These are phyloP conservation scores for Tinamus major DNA, from an alignment of 2,797 vertebrate genomes.

Conservation along the genomic window DNA sequence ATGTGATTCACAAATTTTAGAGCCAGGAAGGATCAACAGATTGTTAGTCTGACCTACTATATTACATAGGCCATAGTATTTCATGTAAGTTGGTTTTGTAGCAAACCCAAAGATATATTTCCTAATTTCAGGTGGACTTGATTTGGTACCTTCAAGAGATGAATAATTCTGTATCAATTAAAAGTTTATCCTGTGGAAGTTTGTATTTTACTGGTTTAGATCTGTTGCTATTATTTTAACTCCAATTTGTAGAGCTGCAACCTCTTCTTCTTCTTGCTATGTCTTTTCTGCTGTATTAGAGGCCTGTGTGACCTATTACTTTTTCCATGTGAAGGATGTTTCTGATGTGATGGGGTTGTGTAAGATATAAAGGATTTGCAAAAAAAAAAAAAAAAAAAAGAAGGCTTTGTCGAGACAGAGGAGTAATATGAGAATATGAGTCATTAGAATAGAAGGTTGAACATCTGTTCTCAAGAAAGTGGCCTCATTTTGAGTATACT, in stretches of 20 bases:
- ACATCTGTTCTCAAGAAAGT: not conserved
- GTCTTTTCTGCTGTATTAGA: not conserved
- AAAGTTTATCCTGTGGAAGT: not conserved
- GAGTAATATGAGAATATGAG: not conserved
- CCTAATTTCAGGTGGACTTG: not conserved
- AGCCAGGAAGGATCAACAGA: slow-evolving; percentile 43
- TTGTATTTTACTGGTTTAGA: not conserved
- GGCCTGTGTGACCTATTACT: not conserved
- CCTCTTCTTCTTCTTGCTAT: not conserved
- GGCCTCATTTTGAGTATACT: not conserved
- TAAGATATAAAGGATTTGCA: not conserved
- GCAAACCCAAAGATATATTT: not conserved
- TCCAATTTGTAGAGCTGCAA: not conserved
- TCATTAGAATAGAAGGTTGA: not conserved
- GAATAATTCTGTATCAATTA: not conserved
- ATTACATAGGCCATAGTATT: not conserved
- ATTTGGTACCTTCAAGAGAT: not conserved
- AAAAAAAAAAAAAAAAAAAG: not conserved
- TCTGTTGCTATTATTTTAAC: not conserved
- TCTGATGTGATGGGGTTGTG: not conserved
- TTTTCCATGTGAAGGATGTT: not conserved
- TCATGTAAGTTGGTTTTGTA: not conserved
- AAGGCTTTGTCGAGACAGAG: not conserved
- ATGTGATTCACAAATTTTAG: not conserved
- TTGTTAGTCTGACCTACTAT: slow-evolving; percentile 34